These are phyloP conservation scores for Cranoglanis bouderius DNA, from an alignment of 2,113 vertebrate genomes.

Conservation along the genomic window DNA sequence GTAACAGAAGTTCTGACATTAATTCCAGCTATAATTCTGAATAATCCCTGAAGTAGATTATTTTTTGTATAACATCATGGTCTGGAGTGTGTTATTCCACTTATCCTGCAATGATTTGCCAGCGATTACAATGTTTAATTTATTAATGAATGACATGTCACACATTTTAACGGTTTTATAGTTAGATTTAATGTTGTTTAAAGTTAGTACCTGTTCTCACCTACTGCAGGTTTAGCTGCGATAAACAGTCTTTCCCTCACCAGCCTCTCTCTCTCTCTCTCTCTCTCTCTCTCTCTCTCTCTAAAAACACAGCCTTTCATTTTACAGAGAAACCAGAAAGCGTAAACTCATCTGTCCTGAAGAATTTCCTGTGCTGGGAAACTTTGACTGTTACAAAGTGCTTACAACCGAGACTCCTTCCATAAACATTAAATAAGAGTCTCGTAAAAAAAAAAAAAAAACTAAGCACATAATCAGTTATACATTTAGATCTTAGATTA, in stretches of 20 bases:
- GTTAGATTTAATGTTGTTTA: background rate
- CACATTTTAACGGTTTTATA: background rate
- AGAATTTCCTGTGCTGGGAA: background rate
- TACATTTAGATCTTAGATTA: background rate
- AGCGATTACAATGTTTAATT: background rate
- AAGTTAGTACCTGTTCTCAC: background rate
- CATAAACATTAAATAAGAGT: background rate
- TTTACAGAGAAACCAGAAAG: background rate
- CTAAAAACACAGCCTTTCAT: background rate
- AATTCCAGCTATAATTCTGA: background rate
- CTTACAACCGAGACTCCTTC: background rate
- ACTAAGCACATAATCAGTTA: background rate
- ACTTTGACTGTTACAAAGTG: background rate
- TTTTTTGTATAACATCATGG: background rate
- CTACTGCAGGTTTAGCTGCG: background rate
- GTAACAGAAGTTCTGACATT: background rate
- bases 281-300: constrained; percentile 53
- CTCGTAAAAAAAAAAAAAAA: background rate
- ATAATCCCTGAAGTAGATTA: background rate
- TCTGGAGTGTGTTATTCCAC: background rate
- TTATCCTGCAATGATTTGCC: background rate
- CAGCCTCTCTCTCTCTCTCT: background rate
- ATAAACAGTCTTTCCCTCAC: background rate
- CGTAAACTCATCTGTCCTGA: background rate
- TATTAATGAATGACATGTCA: background rate